Evolutionary conservation across 2,113 vertebrate genomes (phyloP).

Genomic region (Leuciscus idus): DNA sequence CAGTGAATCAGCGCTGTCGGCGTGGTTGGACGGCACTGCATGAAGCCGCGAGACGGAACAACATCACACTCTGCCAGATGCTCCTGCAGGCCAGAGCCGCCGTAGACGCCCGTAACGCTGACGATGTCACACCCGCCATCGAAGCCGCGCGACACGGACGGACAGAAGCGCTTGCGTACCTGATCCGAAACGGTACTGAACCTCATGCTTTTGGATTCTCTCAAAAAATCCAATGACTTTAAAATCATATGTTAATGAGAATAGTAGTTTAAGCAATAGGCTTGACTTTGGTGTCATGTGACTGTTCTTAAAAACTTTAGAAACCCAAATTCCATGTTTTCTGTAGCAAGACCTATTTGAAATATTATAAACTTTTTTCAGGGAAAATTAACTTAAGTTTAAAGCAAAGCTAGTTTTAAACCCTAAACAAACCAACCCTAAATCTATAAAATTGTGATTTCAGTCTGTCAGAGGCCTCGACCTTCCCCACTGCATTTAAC

Average conservation of each 20-base stretch:
- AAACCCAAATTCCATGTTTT: background rate
- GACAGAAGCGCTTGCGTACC: constrained; percentile 80
- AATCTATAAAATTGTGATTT: no score
- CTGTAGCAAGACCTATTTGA: background rate
- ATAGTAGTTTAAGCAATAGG: background rate
- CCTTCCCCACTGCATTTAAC: no score
- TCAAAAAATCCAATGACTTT: no score
- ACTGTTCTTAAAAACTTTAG: background rate
- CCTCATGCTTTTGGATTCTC: background rate
- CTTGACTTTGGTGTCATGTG: background rate
- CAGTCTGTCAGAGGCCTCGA: no score
- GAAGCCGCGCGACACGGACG: constrained; percentile 90
- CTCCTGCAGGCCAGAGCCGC: constrained; percentile 85
- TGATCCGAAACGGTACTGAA: constrained; percentile 76
- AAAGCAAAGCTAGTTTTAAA: background rate
- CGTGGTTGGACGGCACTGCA: constrained; percentile 93
- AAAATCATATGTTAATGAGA: background rate
- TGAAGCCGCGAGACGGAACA: constrained; percentile 85
- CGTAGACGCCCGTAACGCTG: constrained; percentile 83
- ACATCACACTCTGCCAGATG: constrained; percentile 84
- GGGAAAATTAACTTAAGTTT: no score
- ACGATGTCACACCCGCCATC: constrained; percentile 87
- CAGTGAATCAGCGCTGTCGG: constrained; percentile 91
- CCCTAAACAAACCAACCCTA: no score
- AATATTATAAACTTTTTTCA: background rate